A percentile compares a stretch with the other conserved stretches of the same genome.
Evolutionary conservation across 2,888 invertebrate species (phyloP).

Genomic region (Diachrysia chrysitis): DNA sequence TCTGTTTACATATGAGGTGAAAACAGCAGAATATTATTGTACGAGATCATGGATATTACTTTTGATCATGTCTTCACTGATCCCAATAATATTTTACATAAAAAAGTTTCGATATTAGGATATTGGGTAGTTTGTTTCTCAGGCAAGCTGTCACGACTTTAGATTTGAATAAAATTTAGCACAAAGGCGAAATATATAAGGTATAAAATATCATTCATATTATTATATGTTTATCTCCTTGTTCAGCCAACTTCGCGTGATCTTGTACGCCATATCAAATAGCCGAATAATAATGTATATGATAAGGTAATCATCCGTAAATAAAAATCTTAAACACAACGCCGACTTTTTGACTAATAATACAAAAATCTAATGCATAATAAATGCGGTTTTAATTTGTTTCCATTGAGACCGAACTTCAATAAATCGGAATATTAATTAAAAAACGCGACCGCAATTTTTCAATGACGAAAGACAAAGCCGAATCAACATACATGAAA

Average conservation of each 20-base stretch:
- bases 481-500: slow-evolving; percentile 51
- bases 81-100: slow-evolving; percentile 6
- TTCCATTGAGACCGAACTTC: slow-evolving; percentile 6
- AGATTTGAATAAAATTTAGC: slow-evolving; percentile 6
- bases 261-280: too few species aligned
- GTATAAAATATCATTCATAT: not conserved
- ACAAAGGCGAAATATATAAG: not conserved
- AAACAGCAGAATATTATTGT: not conserved
- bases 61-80: slow-evolving; percentile 3
- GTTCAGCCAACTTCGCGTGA: not conserved
- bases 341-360: slow-evolving; percentile 3
- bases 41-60: slow-evolving; percentile 2
- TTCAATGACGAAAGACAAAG: slow-evolving; percentile 49
- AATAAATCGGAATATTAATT: slow-evolving; percentile 27
- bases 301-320: not conserved
- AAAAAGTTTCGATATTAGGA: not conserved
- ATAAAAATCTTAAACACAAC: not conserved
- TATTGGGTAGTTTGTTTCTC: slow-evolving; percentile 3
- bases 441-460: slow-evolving; percentile 36
- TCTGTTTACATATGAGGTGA: too few species aligned
- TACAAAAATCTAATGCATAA: slow-evolving; percentile 1
- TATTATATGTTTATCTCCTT: too few species aligned
- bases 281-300: not conserved
- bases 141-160: not conserved
- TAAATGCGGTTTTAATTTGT: slow-evolving; percentile 6